phyloP scores from a whole-genome alignment of 2,888 invertebrate species.

The Lordiphosa fenestrarum region DNA sequence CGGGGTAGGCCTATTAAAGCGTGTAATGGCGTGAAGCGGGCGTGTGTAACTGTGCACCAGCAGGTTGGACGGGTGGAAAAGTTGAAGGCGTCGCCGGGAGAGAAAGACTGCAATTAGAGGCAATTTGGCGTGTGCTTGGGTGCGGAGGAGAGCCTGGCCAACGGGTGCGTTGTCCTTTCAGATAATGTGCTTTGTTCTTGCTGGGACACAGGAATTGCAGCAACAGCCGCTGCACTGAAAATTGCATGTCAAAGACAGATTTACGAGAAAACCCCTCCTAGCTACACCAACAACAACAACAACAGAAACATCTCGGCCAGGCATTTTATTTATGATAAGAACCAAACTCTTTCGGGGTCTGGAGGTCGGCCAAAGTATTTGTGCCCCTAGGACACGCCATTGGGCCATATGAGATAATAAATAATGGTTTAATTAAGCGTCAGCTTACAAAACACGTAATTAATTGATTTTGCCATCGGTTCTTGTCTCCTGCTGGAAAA shows the following conservation, averaged over 20 bases:
- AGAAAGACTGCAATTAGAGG: constrained; percentile 68
- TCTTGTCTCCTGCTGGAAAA: constrained; percentile 18
- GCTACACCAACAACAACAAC: constrained; percentile 26
- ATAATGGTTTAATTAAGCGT: constrained; percentile 71
- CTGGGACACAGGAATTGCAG: constrained; percentile 40
- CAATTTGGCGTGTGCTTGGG: constrained; percentile 46
- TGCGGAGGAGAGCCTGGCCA: constrained; percentile 15
- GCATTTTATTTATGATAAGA: constrained; percentile 39
- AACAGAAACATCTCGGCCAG: constrained; percentile 2
- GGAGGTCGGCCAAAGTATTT: constrained; percentile 44
- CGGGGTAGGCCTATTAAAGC: constrained; percentile 63
- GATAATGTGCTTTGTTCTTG: constrained; percentile 44
- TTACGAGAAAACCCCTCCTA: constrained; percentile 48
- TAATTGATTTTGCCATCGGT: constrained; percentile 56
- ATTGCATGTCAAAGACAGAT: constrained; percentile 75
- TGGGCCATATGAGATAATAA: constrained; percentile 61
- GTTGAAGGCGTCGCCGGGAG: constrained; percentile 35
- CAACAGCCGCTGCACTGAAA: constrained; percentile 64
- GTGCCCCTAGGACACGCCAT: constrained; percentile 43
- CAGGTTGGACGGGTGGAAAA: constrained; percentile 26
- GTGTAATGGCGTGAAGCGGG: constrained; percentile 70
- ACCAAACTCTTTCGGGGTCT: constrained; percentile 22
- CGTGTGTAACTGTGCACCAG: constrained; percentile 42
- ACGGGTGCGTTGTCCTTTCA: constrained; percentile 65
- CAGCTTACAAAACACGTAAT: constrained; percentile 63